A percentile compares a stretch with the other conserved stretches of the same genome.
phyloP scores from a whole-genome alignment of 2,888 invertebrate genomes.

The Rhopalosiphum nymphaeae region DNA sequence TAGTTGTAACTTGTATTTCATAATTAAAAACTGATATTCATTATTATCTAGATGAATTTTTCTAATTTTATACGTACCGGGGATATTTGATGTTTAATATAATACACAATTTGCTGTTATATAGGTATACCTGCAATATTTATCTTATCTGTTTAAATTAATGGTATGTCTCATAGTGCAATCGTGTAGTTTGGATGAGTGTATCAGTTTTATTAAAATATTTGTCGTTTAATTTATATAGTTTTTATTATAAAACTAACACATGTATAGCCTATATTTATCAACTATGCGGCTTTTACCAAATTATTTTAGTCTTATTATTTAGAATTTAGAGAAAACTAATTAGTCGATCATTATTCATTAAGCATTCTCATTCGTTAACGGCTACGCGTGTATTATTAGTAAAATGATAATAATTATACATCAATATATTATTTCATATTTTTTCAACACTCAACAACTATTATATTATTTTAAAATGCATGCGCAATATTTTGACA shows the following conservation, averaged over 20 bases:
- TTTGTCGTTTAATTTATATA: background rate
- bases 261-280: background rate
- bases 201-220: background rate
- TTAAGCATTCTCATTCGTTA: background rate
- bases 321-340: background rate
- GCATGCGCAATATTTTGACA: background rate
- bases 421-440: background rate
- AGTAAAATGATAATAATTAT: background rate
- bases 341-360: background rate
- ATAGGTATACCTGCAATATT: background rate
- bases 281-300: background rate
- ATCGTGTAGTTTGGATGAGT: background rate
- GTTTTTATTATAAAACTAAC: background rate
- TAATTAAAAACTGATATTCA: background rate
- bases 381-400: background rate
- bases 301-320: background rate
- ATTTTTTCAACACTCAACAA: background rate
- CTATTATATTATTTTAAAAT: background rate
- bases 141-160: background rate
- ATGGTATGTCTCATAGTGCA: background rate
- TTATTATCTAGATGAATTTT: background rate
- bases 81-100: background rate
- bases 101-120: background rate
- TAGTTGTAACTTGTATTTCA: background rate
- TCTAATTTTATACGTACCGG: background rate